Conservation (phyloP, 2,888 invertebrate genomes). For the Epirrhoe alternata region DNA sequence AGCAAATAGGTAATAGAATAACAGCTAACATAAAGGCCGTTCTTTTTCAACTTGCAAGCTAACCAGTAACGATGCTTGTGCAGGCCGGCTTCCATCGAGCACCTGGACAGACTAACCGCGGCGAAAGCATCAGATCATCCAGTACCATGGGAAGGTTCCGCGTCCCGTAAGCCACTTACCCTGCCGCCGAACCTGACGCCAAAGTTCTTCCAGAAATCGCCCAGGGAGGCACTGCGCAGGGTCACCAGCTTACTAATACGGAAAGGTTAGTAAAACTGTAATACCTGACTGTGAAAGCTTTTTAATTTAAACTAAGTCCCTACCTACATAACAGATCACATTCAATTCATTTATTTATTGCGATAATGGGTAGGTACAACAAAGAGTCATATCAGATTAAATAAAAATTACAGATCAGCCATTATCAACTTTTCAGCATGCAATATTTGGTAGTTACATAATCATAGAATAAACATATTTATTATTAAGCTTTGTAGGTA, state of each 20-base stretch:
- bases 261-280: constrained; percentile 86
- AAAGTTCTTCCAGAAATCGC: constrained; percentile 95
- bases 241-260: constrained; percentile 95
- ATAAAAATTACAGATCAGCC: no score
- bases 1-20: background rate
- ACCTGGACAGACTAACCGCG: constrained; percentile 90
- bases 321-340: background rate
- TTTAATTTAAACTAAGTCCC: background rate
- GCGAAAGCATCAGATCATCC: constrained; percentile 81
- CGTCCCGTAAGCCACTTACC: constrained; percentile 91
- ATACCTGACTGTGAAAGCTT: background rate
- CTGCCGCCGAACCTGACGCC: constrained; percentile 95
- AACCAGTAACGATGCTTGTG: constrained; percentile 44
- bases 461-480: no score
- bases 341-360: no score
- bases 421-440: no score
- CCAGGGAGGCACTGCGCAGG: constrained; percentile 93
- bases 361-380: no score
- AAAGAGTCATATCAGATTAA: no score
- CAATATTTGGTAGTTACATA: no score
- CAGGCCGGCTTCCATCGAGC: constrained; percentile 93
- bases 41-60: constrained; percentile 4
- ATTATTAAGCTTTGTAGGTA: no score
- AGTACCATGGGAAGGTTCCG: constrained; percentile 81
- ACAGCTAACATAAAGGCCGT: background rate